A percentile compares a stretch with the other conserved stretches of the same genome.
phyloP scores from a whole-genome alignment of 2,113 vertebrate genomes.

The Bos indicus region DNA sequence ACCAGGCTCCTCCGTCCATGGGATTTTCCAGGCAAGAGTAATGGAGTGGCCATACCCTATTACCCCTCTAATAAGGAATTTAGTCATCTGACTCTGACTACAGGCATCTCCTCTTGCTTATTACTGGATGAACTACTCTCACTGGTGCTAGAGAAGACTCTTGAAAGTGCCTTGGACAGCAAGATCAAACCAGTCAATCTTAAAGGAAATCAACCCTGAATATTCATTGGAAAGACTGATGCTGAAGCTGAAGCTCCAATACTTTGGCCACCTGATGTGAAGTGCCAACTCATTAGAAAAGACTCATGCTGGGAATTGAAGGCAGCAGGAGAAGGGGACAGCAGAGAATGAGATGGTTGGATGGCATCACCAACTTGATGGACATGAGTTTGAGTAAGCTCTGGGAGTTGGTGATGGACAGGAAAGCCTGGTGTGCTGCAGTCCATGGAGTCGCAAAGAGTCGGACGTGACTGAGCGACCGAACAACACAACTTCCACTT shows the following conservation, averaged over 20 bases:
- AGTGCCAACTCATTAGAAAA: neutral
- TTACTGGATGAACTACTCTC: neutral
- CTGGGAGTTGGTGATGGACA: neutral
- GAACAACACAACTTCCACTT: neutral
- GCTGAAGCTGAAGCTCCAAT: neutral
- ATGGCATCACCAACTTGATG: neutral
- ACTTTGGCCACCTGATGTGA: neutral
- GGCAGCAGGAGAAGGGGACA: neutral
- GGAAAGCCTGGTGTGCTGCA: neutral
- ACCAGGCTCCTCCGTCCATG: too few relatives aligned
- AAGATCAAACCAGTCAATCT: neutral
- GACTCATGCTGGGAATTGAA: neutral
- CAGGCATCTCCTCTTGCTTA: neutral
- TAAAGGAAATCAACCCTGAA: neutral
- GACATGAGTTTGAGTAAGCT: neutral
- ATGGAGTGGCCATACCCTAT: neutral
- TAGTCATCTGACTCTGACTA: neutral
- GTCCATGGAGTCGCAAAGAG: neutral
- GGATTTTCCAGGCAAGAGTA: too few relatives aligned
- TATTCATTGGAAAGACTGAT: neutral
- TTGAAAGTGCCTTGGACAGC: neutral
- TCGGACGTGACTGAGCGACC: accelerated
- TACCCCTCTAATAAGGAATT: neutral
- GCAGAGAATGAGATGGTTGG: neutral
- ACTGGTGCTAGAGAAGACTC: neutral